Conservation (phyloP, 2,797 vertebrate species). For the Aythya fuligula region DNA sequence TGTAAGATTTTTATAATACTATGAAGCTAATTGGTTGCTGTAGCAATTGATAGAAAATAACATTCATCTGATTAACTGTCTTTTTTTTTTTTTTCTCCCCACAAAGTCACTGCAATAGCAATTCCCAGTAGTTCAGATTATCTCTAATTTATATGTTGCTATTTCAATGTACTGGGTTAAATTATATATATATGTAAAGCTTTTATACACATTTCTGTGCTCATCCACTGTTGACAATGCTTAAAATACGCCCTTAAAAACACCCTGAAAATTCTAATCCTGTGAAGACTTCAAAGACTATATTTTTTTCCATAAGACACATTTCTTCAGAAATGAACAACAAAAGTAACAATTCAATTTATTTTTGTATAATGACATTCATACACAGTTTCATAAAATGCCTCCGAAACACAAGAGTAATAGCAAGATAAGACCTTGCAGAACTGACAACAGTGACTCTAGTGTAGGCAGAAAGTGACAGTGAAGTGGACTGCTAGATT, state of each 20-base stretch:
- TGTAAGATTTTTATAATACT: not conserved
- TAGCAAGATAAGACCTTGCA: not conserved
- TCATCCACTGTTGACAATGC: not conserved
- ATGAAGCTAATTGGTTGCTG: not conserved
- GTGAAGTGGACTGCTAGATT: not conserved
- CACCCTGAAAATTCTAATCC: not conserved
- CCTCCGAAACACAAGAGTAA: not conserved
- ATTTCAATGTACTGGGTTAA: not conserved
- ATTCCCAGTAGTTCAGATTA: not conserved
- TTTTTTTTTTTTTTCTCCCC: not conserved
- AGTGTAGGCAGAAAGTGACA: not conserved
- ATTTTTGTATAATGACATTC: slow-evolving; percentile 23
- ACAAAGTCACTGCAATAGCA: not conserved
- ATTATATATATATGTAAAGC: not conserved
- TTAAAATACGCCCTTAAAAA: slow-evolving; percentile 17
- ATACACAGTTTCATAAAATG: not conserved
- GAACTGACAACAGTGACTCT: not conserved
- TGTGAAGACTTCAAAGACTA: not conserved
- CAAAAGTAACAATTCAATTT: slow-evolving; percentile 23
- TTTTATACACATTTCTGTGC: not conserved
- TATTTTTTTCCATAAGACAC: not conserved
- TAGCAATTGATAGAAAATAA: not conserved
- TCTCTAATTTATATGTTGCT: not conserved
- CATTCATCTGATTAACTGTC: not conserved
- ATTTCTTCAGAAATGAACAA: not conserved